Percentiles rank a stretch among this genome's conserved stretches.
phyloP scores from a whole-genome alignment of 2,888 invertebrate genomes.

The Lycocerus yunnanus region DNA sequence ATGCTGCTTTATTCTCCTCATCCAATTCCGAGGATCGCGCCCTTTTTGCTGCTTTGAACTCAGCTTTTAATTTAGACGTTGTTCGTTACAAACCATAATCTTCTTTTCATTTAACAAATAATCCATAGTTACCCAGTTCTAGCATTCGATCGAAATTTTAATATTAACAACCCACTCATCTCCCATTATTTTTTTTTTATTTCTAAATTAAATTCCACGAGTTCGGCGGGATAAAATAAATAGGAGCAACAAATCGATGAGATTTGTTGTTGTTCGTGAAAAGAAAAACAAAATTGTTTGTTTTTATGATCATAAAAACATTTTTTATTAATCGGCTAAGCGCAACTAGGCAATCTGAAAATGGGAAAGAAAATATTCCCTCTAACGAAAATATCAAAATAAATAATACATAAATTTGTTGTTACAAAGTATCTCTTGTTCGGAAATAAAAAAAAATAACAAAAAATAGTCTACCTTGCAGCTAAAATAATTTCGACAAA shows the following conservation, averaged over 20 bases:
- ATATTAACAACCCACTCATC: neutral
- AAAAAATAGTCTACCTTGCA: neutral
- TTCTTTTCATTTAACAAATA: conserved; percentile 13
- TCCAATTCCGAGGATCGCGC: conserved; percentile 40
- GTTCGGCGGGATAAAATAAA: neutral
- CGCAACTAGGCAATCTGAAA: neutral
- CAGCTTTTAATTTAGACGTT: conserved; percentile 14
- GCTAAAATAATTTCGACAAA: neutral
- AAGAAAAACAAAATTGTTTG: neutral
- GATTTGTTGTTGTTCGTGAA: neutral
- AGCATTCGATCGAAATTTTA: neutral
- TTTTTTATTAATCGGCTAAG: neutral
- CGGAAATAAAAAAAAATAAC: neutral
- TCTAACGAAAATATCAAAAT: neutral
- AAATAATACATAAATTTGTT: neutral
- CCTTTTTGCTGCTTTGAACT: conserved; percentile 28
- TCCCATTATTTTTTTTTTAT: neutral
- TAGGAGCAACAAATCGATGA: neutral
- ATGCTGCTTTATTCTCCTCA: conserved; percentile 37
- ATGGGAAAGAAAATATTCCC: neutral
- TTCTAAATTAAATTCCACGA: neutral
- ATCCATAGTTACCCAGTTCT: neutral
- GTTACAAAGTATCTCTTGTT: neutral
- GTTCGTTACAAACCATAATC: conserved; percentile 30
- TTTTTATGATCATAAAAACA: neutral